Evolutionary conservation across 2,888 invertebrate species (phyloP).

Genomic region (Dusona sp.): DNA sequence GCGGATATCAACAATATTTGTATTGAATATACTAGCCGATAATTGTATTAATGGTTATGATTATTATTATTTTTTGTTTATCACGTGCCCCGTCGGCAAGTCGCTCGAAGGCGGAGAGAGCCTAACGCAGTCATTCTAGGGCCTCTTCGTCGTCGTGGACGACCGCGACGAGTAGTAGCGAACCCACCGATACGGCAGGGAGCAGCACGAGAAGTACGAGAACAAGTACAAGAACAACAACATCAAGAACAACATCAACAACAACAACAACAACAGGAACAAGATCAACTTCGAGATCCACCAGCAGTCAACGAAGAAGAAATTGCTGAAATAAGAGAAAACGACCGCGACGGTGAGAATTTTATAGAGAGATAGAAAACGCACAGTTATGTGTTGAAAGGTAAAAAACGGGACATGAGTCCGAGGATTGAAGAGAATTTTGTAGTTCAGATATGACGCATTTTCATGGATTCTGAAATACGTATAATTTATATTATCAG

Average conservation of each 20-base stretch:
- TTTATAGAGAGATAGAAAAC: background rate
- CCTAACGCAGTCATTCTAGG: background rate
- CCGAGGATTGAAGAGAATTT: too few relatives aligned
- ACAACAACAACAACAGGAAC: too few relatives aligned
- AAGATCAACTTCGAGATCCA: background rate
- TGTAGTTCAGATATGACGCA: too few relatives aligned
- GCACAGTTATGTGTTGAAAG: too few relatives aligned
- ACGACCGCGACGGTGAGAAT: background rate
- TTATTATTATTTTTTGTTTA: background rate
- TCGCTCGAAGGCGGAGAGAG: background rate
- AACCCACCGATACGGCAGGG: background rate
- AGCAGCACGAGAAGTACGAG: background rate
- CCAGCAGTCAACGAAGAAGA: background rate
- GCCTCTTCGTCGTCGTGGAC: background rate
- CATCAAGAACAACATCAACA: too few relatives aligned
- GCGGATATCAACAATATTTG: background rate
- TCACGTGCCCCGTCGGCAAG: background rate
- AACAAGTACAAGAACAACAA: too few relatives aligned
- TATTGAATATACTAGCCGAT: background rate
- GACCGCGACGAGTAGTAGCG: background rate
- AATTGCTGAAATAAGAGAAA: background rate
- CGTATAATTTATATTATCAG: too few relatives aligned
- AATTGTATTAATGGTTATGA: background rate
- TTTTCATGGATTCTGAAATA: too few relatives aligned
- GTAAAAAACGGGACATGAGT: too few relatives aligned